Percentiles rank a stretch among this genome's conserved stretches.
Evolutionary conservation across 2,113 vertebrate species (phyloP).

Genomic region (Myxocyprinus asiaticus): DNA sequence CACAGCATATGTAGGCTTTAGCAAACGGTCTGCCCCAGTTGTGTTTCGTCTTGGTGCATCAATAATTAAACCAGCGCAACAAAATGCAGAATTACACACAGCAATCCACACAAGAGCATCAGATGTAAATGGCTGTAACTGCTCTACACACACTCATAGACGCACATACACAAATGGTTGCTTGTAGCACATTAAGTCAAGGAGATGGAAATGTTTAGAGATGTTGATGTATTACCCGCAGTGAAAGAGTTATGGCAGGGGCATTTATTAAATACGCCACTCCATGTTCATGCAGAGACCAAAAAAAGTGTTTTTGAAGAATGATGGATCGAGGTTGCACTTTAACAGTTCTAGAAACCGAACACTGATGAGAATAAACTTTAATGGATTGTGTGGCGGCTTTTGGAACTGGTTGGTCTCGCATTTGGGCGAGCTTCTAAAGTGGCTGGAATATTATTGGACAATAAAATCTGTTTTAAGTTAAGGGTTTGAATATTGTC

Average conservation of each 20-base stretch:
- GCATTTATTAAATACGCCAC: conserved; percentile 31
- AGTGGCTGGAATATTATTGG: conserved; percentile 65
- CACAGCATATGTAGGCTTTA: conserved; percentile 44
- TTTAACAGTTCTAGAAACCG: conserved; percentile 35
- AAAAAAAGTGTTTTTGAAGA: conserved; percentile 39
- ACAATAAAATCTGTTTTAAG: conserved; percentile 73
- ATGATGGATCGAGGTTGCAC: conserved; percentile 39
- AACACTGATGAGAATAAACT: conserved; percentile 54
- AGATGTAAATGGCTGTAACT: conserved; percentile 39
- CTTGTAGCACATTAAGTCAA: conserved; percentile 26
- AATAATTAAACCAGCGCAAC: conserved; percentile 50
- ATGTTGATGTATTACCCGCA: conserved; percentile 36
- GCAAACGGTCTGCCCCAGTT: conserved; percentile 23
- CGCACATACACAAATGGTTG: conserved; percentile 16
- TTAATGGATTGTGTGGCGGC: conserved; percentile 49
- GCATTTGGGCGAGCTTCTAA: conserved; percentile 57
- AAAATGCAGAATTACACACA: conserved; percentile 43
- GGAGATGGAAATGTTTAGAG: conserved; percentile 28
- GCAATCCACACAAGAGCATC: conserved; percentile 28
- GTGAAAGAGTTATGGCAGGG: conserved; percentile 9
- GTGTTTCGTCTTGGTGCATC: conserved; percentile 40
- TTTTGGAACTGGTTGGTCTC: conserved; percentile 45
- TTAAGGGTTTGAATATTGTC: conserved; percentile 56
- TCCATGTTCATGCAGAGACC: conserved; percentile 5
- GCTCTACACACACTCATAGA: neutral